A percentile compares a stretch with the other conserved stretches of the same genome.
Evolutionary conservation across 2,888 invertebrate species (phyloP).

Genomic region (Troilus luridus): DNA sequence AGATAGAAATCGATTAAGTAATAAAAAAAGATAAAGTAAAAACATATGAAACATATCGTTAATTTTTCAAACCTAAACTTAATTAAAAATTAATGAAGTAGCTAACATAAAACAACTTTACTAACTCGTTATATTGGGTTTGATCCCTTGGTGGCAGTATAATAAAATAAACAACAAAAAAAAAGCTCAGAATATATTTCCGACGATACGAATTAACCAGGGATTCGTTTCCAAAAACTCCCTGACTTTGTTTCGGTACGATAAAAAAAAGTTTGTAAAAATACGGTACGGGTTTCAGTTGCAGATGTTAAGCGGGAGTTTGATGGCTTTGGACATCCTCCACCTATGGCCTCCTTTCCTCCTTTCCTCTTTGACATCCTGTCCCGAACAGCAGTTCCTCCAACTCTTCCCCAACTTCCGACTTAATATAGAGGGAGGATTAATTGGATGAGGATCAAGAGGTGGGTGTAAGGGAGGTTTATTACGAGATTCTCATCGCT

Average conservation of each 20-base stretch:
- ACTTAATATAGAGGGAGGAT: not conserved
- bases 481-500: not conserved
- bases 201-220: not conserved
- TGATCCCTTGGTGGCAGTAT: not conserved
- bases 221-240: not conserved
- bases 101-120: not conserved
- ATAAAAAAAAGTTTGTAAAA: slow-evolving; percentile 35
- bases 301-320: not conserved
- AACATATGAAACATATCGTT: not conserved
- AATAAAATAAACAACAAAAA: not conserved
- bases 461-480: not conserved
- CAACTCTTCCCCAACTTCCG: slow-evolving; percentile 33
- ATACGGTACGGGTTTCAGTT: not conserved
- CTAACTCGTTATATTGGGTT: not conserved
- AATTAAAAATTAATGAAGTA: not conserved
- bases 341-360: not conserved
- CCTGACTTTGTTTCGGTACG: not conserved
- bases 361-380: not conserved
- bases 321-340: not conserved
- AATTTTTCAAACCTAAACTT: not conserved
- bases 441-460: slow-evolving; percentile 1
- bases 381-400: slow-evolving; percentile 17
- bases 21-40: too few species aligned
- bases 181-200: not conserved
- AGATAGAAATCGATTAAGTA: too few species aligned